Conservation (phyloP, 1,140 invertebrate genomes). For the Maniola jurtina region DNA sequence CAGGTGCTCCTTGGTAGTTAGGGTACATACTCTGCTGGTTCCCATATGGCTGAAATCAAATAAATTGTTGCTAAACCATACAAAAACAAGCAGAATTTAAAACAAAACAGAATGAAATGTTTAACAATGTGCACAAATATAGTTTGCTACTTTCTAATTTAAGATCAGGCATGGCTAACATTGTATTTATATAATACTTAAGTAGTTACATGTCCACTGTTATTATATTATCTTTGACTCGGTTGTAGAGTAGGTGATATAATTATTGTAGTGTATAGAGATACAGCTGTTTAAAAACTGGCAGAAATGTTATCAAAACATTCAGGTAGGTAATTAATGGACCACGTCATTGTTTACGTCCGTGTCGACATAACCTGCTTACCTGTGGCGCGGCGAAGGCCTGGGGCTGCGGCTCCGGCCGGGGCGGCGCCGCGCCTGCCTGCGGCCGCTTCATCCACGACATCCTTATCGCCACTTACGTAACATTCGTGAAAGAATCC, state of each 20-base stretch:
- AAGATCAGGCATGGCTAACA: not conserved
- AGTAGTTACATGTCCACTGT: not conserved
- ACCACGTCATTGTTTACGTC: slow-evolving; percentile 74
- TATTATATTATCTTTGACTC: not conserved
- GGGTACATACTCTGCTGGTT: slow-evolving; percentile 61
- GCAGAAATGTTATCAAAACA: slow-evolving; percentile 20
- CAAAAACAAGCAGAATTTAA: not conserved
- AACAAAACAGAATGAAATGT: not conserved
- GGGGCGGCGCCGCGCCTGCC: slow-evolving; percentile 53
- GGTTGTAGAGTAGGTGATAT: not conserved
- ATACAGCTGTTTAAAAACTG: slow-evolving; percentile 19
- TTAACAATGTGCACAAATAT: not conserved
- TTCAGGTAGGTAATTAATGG: slow-evolving; percentile 20
- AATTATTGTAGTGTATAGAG: not conserved
- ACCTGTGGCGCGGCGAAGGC: slow-evolving; percentile 49
- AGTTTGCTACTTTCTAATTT: slow-evolving; percentile 13
- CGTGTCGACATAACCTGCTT: slow-evolving; percentile 53
- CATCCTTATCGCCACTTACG: slow-evolving; percentile 69
- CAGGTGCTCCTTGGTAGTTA: slow-evolving; percentile 46
- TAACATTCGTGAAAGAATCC: slow-evolving; percentile 64
- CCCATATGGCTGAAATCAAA: slow-evolving; percentile 59
- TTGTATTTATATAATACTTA: not conserved
- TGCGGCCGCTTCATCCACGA: slow-evolving; percentile 74
- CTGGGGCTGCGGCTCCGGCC: slow-evolving; percentile 48
- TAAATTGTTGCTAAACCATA: not conserved